Conservation (phyloP, 2,797 vertebrate genomes). For the Rachycentron canadum region DNA sequence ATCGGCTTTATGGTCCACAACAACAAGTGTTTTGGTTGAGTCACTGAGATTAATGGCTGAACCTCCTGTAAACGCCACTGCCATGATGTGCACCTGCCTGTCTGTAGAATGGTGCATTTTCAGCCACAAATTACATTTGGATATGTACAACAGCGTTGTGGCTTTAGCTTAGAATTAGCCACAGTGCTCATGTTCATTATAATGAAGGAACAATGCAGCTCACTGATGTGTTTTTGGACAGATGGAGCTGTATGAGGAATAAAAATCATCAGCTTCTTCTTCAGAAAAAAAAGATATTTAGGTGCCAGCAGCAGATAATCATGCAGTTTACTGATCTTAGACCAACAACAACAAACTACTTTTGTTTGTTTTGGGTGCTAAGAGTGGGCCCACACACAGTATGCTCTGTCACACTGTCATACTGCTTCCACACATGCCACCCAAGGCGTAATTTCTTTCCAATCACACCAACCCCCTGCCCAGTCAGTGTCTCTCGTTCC, state of each 20-base stretch:
- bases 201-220: background rate
- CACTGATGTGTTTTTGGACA: background rate
- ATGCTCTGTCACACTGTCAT: slow-evolving; percentile 30
- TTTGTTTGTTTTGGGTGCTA: background rate
- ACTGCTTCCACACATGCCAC: slow-evolving; percentile 42
- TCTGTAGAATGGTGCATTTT: background rate
- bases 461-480: slow-evolving; percentile 37
- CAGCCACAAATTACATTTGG: background rate
- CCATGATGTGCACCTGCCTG: background rate
- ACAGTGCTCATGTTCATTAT: background rate
- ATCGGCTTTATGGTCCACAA: background rate
- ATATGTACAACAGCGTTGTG: background rate
- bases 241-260: background rate
- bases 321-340: background rate
- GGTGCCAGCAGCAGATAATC: background rate
- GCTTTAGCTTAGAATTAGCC: background rate
- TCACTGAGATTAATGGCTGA: background rate
- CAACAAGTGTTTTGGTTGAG: background rate
- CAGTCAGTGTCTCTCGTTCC: slow-evolving; percentile 32
- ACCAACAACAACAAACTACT: background rate
- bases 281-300: background rate
- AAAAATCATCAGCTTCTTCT: background rate
- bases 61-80: background rate
- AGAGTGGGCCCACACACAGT: slow-evolving; percentile 9
- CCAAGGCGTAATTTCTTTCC: slow-evolving; percentile 39